Conservation (phyloP, 2,113 vertebrate species). For the Fulica atra region DNA sequence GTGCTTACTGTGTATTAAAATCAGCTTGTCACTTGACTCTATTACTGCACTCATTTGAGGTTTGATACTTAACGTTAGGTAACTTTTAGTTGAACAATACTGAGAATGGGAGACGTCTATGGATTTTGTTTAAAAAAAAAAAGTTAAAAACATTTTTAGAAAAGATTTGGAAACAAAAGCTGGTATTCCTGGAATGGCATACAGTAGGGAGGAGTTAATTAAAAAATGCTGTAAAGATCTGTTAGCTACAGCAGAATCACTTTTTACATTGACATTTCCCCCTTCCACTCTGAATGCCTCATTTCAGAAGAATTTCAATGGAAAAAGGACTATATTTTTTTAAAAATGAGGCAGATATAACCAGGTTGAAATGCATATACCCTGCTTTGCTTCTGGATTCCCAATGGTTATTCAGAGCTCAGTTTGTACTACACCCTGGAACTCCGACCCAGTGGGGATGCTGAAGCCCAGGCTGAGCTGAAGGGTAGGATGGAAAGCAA, state of each 20-base stretch:
- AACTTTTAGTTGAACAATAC: background rate
- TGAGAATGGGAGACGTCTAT: background rate
- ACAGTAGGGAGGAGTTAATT: background rate
- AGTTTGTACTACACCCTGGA: accelerated
- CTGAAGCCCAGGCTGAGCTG: background rate
- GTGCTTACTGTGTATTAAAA: background rate
- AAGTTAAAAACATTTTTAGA: background rate
- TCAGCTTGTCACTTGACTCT: background rate
- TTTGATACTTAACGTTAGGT: background rate
- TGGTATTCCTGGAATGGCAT: background rate
- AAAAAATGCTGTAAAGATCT: background rate
- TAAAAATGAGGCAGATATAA: background rate
- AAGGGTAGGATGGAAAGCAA: background rate
- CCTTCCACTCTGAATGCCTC: background rate
- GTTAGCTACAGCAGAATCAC: background rate
- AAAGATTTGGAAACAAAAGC: background rate
- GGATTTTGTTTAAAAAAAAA: background rate
- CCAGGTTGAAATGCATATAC: background rate
- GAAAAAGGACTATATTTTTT: background rate
- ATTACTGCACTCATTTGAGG: background rate
- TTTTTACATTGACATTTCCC: background rate
- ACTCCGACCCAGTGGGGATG: too few relatives aligned
- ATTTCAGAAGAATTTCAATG: background rate
- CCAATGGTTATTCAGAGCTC: accelerated
- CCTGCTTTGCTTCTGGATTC: background rate